These are phyloP conservation scores for Lissocephala sabroskyi DNA, from an alignment of 2,888 invertebrate species.

Conservation along the genomic window DNA sequence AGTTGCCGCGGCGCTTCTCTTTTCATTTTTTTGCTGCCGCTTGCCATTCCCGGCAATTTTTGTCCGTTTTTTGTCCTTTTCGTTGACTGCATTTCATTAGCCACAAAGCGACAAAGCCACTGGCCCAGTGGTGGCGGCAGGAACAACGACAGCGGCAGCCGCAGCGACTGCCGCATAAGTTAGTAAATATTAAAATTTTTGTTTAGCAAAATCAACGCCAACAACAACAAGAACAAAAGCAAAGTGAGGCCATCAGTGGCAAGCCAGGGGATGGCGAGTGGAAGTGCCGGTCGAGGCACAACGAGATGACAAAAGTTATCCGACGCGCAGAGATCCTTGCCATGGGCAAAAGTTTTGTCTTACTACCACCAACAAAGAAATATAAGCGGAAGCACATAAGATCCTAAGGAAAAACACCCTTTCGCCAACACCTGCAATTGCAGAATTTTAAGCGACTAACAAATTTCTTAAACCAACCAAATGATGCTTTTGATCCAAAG, in stretches of 20 bases:
- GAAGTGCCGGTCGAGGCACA: too few relatives aligned
- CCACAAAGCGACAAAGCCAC: slow-evolving; percentile 13
- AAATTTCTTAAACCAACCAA: too few relatives aligned
- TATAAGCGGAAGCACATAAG: too few relatives aligned
- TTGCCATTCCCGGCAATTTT: too few relatives aligned
- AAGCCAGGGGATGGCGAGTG: too few relatives aligned
- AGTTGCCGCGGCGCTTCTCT: slow-evolving; percentile 33
- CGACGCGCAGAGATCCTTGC: too few relatives aligned
- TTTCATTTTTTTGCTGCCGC: not conserved
- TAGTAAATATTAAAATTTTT: slow-evolving; percentile 57
- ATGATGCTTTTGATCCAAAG: too few relatives aligned
- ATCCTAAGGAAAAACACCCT: too few relatives aligned
- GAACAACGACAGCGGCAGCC: slow-evolving; percentile 18
- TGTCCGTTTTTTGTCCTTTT: not conserved
- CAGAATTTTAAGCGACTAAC: too few relatives aligned
- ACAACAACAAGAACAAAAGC: slow-evolving; percentile 16
- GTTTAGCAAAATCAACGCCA: slow-evolving; percentile 31
- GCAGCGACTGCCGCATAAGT: slow-evolving; percentile 44
- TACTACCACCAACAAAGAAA: not conserved
- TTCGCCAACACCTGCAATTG: too few relatives aligned
- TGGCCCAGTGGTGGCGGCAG: slow-evolving; percentile 8
- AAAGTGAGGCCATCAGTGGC: slow-evolving; percentile 34
- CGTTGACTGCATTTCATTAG: slow-evolving; percentile 51
- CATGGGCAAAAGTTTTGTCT: too few relatives aligned
- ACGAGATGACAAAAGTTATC: too few relatives aligned